Conservation (phyloP, 2,888 invertebrate species). For the Acrobasis repandana region DNA sequence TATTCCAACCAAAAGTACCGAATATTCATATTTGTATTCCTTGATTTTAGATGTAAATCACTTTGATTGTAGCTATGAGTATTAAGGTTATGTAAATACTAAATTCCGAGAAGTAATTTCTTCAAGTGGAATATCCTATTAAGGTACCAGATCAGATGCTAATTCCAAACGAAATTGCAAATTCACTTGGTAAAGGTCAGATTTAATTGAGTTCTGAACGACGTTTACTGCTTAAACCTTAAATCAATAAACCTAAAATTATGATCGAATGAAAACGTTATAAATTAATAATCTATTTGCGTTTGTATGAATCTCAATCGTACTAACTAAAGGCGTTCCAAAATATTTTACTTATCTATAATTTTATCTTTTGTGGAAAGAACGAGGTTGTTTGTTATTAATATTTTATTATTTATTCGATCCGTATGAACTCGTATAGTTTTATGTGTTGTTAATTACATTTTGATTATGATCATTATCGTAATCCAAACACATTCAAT, state of each 20-base stretch:
- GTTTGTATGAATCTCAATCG: background rate
- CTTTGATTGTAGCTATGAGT: background rate
- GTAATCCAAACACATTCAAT: too few relatives aligned
- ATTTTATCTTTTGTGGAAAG: too few relatives aligned
- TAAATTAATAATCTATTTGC: too few relatives aligned
- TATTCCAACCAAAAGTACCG: too few relatives aligned
- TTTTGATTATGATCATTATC: too few relatives aligned
- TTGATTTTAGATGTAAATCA: background rate
- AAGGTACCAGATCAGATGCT: constrained; percentile 29
- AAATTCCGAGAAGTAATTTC: constrained; percentile 13
- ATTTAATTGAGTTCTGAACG: constrained; percentile 30
- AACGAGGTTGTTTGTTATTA: too few relatives aligned
- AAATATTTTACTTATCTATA: too few relatives aligned
- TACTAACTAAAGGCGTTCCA: too few relatives aligned
- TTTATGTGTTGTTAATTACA: too few relatives aligned
- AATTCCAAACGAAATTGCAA: constrained; percentile 33
- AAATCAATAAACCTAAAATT: constrained; percentile 3
- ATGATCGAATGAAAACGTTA: background rate
- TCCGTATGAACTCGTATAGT: too few relatives aligned
- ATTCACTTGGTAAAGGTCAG: constrained; percentile 28
- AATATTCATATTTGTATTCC: too few relatives aligned
- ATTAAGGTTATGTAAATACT: background rate
- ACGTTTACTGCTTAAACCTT: background rate
- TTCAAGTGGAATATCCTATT: constrained; percentile 25
- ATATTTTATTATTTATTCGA: too few relatives aligned